phyloP scores from a whole-genome alignment of 2,113 vertebrate genomes.

The Sitta europaea region DNA sequence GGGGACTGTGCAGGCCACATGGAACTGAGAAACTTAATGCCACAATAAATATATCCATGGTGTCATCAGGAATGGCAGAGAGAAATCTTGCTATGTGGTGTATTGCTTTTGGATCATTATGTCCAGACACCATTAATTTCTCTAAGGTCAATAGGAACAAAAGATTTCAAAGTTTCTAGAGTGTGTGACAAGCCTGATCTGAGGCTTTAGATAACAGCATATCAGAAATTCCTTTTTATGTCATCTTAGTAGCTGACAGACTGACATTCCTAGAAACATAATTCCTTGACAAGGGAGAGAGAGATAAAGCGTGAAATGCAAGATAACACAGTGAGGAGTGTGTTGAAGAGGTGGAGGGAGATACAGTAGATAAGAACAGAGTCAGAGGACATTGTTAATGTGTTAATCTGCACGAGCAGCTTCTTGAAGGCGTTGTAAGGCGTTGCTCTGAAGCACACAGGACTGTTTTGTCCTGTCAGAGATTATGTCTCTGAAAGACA shows the following conservation, averaged over 20 bases:
- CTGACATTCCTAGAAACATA: neutral
- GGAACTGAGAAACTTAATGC: neutral
- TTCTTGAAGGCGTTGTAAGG: neutral
- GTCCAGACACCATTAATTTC: neutral
- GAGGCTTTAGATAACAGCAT: neutral
- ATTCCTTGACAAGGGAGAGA: neutral
- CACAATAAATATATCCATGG: neutral
- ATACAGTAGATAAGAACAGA: neutral
- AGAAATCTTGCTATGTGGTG: fast-evolving
- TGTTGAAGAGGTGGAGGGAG: neutral
- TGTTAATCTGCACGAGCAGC: neutral
- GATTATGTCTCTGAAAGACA: neutral
- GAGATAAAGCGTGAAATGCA: neutral
- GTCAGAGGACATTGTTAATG: neutral
- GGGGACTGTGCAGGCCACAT: neutral
- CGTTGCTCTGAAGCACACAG: fast-evolving
- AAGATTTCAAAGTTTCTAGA: neutral
- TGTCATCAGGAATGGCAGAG: neutral
- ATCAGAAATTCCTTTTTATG: neutral
- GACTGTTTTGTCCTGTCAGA: neutral
- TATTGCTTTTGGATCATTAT: neutral
- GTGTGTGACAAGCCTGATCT: neutral
- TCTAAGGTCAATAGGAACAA: neutral
- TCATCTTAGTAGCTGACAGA: neutral
- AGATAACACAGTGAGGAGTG: neutral